Evolutionary conservation across 1,140 invertebrate genomes (phyloP).

Genomic region (Philotrypesis tridentata): DNA sequence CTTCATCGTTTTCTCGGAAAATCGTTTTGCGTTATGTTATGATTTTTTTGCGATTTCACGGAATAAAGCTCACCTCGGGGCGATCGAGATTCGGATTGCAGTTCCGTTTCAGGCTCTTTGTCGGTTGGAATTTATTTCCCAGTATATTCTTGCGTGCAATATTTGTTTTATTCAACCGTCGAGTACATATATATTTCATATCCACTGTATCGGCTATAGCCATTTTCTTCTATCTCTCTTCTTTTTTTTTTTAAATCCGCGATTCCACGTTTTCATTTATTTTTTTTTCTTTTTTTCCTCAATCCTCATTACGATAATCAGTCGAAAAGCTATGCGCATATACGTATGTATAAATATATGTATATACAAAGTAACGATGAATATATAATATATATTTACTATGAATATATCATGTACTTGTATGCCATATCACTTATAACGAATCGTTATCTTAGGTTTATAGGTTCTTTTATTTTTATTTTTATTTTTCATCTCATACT

Average conservation of each 20-base stretch:
- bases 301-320: slow-evolving; percentile 69
- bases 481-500: not conserved
- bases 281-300: slow-evolving; percentile 36
- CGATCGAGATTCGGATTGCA: slow-evolving; percentile 17
- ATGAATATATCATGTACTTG: slow-evolving; percentile 55
- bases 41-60: not conserved
- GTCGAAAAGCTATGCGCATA: slow-evolving; percentile 71
- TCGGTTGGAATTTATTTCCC: slow-evolving; percentile 39
- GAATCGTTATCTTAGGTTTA: slow-evolving; percentile 55
- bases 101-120: slow-evolving; percentile 43
- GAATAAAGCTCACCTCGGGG: slow-evolving; percentile 33
- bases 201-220: not conserved
- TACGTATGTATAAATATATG: slow-evolving; percentile 67
- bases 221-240: slow-evolving; percentile 48
- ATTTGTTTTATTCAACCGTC: slow-evolving; percentile 28
- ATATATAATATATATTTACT: slow-evolving; percentile 65
- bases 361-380: slow-evolving; percentile 65
- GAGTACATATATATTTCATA: slow-evolving; percentile 26
- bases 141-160: slow-evolving; percentile 1
- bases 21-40: not conserved
- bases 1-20: slow-evolving; percentile 16
- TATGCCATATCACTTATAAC: slow-evolving; percentile 62
- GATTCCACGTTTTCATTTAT: slow-evolving; percentile 21
- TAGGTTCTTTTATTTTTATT: slow-evolving; percentile 27
- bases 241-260: slow-evolving; percentile 49